Conservation (phyloP, 2,113 vertebrate genomes). For the Xyliphius kryptos region DNA sequence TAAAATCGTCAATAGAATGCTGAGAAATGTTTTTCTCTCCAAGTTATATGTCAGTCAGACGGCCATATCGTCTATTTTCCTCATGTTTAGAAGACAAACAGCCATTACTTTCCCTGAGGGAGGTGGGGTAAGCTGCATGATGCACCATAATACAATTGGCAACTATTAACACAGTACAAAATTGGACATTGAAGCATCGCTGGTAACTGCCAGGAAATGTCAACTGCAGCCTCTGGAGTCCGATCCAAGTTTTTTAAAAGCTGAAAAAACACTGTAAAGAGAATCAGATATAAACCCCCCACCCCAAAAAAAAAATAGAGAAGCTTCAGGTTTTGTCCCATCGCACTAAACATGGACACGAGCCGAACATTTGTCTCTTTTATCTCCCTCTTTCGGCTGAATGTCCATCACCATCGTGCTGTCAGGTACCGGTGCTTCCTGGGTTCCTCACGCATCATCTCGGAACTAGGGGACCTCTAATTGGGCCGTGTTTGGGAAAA, state of each 20-base stretch:
- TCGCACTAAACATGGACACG: slow-evolving; percentile 2
- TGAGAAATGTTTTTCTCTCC: slow-evolving; percentile 7
- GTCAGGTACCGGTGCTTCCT: slow-evolving; percentile 15
- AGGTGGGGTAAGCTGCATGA: slow-evolving; percentile 16
- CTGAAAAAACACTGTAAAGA: neutral
- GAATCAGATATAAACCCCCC: neutral
- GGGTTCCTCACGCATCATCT: slow-evolving; percentile 15
- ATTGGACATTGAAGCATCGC: slow-evolving; percentile 18
- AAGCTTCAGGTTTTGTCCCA: slow-evolving; percentile 7
- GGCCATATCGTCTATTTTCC: slow-evolving; percentile 16
- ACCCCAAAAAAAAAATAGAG: neutral
- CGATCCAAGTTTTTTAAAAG: neutral
- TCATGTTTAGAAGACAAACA: slow-evolving; percentile 10
- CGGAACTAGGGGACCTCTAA: slow-evolving; percentile 16
- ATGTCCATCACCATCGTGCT: slow-evolving; percentile 33
- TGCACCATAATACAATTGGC: slow-evolving; percentile 13
- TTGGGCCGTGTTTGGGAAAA: slow-evolving; percentile 6
- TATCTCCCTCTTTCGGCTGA: slow-evolving; percentile 26
- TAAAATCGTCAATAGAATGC: neutral
- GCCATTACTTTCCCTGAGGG: slow-evolving; percentile 17
- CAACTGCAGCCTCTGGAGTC: neutral
- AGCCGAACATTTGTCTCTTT: slow-evolving; percentile 26
- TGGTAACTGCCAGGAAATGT: slow-evolving; percentile 23
- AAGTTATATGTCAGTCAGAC: slow-evolving; percentile 11
- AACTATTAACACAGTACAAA: slow-evolving; percentile 25